Base-by-base conservation (phyloP, 2,797 vertebrate species). In the Scolopax bukidnonensis region DNA sequence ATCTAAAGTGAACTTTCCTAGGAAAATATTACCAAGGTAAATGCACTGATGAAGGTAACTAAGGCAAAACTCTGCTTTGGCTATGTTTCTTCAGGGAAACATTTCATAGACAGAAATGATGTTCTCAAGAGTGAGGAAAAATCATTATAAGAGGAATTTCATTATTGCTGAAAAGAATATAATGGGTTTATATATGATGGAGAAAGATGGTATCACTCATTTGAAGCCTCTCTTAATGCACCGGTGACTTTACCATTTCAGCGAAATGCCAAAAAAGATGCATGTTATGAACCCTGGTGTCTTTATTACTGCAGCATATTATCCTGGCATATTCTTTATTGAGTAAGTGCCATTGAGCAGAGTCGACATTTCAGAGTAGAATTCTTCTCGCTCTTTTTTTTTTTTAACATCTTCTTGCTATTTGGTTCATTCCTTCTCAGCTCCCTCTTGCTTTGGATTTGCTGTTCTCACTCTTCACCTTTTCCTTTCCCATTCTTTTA, bases 191-290 rank as follows among this genome's bases (percentile, higher is more conserved):
- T 87, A 56, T 77, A 20, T 93, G 87, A 89, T 15, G 45, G 87
- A 32, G 85, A 76, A 94, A 95, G 91, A 88, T 69, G 84, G 47
- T 59, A 54, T 96, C 87, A 50, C 91, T 96, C 68, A 21, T 87
- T 93, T 67, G 80, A 92, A 93, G 87, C 67, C 70, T 91, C 82
- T 92, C 59, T 89, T 92, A 87, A 95, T 96, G 95, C 90, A 91
- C 87, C 5, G 12, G 40, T 96, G 93, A 95, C 91, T 97, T 97
- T 5, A 91, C 84, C 77, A 57, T 36, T 32, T 95, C 92, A 95
- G 81, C 54, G n/a, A 84, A 95, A 90, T 96, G 96, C 86, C 87
- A 95, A 40, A 89, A 96, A 83, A 93, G 86, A 96, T 87, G 53
- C 87, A 36, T 86, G 92, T 81, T 89, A 69, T 17, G 9, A 90